Evolutionary conservation across 2,888 invertebrate species (phyloP).

Genomic region (Boloria selene): DNA sequence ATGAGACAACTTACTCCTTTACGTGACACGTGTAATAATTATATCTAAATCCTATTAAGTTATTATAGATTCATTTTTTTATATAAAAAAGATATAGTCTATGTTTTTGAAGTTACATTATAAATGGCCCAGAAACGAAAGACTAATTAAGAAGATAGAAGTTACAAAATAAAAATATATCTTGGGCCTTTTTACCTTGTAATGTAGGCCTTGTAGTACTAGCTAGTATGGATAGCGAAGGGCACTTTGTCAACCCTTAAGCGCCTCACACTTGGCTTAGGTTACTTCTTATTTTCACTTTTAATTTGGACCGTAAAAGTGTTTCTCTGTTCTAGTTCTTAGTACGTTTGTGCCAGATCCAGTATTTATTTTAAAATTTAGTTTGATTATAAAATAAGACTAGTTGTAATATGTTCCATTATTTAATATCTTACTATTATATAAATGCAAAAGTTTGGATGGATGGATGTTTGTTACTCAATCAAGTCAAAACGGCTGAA

Average conservation of each 20-base stretch:
- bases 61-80: too few species aligned
- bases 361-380: neutral
- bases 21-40: too few species aligned
- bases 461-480: too few species aligned
- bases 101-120: neutral
- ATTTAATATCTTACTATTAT: too few species aligned
- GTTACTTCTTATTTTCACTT: conserved; percentile 29
- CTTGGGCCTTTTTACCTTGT: conserved; percentile 17
- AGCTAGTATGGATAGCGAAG: conserved; percentile 17
- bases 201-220: conserved; percentile 22
- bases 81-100: too few species aligned
- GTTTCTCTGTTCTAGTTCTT: neutral
- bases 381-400: neutral
- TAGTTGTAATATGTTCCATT: neutral
- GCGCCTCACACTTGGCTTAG: conserved; percentile 19
- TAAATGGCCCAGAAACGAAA: neutral
- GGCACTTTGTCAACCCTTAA: conserved; percentile 28
- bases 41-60: too few species aligned
- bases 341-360: neutral
- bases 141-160: conserved; percentile 6
- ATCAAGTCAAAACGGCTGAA: too few species aligned
- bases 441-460: too few species aligned
- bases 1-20: too few species aligned
- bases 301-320: conserved; percentile 24
- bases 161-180: conserved; percentile 7